These are phyloP conservation scores for Gallinago undulata DNA, from an alignment of 2,113 vertebrate genomes.

Conservation along the genomic window DNA sequence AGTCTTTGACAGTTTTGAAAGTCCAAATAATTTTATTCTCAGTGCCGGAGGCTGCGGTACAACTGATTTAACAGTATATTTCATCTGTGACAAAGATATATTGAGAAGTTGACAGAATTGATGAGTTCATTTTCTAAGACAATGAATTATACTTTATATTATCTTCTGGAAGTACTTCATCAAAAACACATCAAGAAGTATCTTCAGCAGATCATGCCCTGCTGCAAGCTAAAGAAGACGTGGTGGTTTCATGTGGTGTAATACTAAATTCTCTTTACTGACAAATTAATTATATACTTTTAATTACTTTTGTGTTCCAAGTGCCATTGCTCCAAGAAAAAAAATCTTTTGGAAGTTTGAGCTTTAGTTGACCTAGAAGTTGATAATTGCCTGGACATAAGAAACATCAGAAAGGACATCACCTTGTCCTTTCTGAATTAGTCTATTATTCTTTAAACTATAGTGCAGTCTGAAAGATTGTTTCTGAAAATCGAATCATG, in stretches of 20 bases:
- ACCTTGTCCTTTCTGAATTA: neutral
- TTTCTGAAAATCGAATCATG: neutral
- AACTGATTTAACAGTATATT: neutral
- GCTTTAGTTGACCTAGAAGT: neutral
- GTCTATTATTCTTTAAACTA: neutral
- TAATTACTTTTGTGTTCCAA: neutral
- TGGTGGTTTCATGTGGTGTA: neutral
- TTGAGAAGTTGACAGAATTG: neutral
- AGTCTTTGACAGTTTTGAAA: neutral
- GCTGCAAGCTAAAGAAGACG: neutral
- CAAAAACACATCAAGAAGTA: neutral
- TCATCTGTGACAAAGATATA: neutral
- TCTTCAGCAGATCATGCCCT: neutral
- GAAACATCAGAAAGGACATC: neutral
- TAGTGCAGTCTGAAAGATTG: neutral
- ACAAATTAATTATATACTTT: neutral
- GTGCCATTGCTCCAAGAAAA: neutral
- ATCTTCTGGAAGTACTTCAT: neutral
- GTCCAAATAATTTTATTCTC: neutral
- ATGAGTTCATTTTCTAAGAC: neutral
- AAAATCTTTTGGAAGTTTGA: neutral
- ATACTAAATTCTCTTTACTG: neutral
- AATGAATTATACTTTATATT: neutral
- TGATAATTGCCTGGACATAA: neutral
- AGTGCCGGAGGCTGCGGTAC: neutral